A percentile compares a stretch with the other conserved stretches of the same genome.
These are phyloP conservation scores for Hemibagrus wyckioides DNA, from an alignment of 2,113 vertebrate genomes.

Conservation along the genomic window DNA sequence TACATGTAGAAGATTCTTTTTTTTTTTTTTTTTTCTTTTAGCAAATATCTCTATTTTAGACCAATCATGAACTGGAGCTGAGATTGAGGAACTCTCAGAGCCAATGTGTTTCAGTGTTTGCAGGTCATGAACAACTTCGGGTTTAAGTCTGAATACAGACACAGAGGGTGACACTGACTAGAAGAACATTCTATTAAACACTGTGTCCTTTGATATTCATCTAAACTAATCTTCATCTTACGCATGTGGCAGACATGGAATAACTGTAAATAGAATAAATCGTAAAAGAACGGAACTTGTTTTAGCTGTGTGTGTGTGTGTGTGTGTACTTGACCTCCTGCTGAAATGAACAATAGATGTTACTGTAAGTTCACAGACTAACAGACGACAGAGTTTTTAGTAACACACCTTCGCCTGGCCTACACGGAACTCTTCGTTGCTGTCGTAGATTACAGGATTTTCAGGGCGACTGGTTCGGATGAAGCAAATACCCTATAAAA, in stretches of 20 bases:
- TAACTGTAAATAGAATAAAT: not conserved
- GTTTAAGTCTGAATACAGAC: not conserved
- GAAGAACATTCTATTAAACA: not conserved
- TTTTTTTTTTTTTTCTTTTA: not conserved
- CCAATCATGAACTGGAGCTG: not conserved
- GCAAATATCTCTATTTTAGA: not conserved
- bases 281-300: not conserved
- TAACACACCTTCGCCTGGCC: slow-evolving; percentile 88
- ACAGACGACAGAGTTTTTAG: not conserved
- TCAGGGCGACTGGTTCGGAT: slow-evolving; percentile 94
- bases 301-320: not conserved
- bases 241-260: not conserved
- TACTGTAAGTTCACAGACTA: not conserved
- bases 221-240: not conserved
- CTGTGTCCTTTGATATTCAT: not conserved
- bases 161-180: not conserved
- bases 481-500: slow-evolving; percentile 87
- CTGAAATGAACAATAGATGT: not conserved
- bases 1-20: not conserved
- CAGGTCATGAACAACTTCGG: not conserved
- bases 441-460: slow-evolving; percentile 86
- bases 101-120: not conserved
- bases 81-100: not conserved
- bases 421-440: slow-evolving; percentile 88
- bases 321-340: not conserved